phyloP scores from a whole-genome alignment of 1,140 invertebrate species.

The Leptestheria dahalacensis region DNA sequence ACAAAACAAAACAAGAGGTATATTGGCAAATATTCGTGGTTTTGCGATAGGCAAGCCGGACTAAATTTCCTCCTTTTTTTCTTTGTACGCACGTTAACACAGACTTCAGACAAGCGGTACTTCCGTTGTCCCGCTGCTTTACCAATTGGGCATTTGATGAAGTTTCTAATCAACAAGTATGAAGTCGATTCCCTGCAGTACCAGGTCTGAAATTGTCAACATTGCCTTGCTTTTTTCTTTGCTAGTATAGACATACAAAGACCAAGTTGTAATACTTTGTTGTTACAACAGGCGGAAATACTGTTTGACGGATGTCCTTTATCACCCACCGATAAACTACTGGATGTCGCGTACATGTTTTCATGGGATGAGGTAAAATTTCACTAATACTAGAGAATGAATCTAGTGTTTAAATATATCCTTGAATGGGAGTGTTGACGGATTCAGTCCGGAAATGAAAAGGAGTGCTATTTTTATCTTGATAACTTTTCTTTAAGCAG shows the following conservation, averaged over 20 bases:
- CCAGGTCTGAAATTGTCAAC: neutral
- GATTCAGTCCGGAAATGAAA: too few relatives aligned
- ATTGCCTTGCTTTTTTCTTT: neutral
- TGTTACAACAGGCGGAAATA: neutral
- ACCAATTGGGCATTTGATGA: slow-evolving; percentile 11
- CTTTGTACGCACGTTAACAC: neutral
- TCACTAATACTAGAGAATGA: too few relatives aligned
- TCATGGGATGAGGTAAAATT: slow-evolving; percentile 16
- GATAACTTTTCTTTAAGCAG: too few relatives aligned
- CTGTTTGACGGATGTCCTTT: slow-evolving; percentile 11
- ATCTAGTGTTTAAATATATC: too few relatives aligned
- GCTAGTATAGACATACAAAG: neutral
- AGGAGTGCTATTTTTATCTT: too few relatives aligned
- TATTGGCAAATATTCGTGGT: too few relatives aligned
- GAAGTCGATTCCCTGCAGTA: neutral
- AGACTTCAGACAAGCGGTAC: slow-evolving; percentile 3
- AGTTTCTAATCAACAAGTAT: slow-evolving; percentile 14
- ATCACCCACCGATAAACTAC: slow-evolving; percentile 6
- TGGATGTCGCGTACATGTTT: slow-evolving; percentile 16
- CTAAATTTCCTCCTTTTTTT: neutral
- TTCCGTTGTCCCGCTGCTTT: slow-evolving; percentile 15
- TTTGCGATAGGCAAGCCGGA: neutral
- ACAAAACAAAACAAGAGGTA: too few relatives aligned
- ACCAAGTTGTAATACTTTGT: neutral
- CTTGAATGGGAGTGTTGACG: too few relatives aligned